Evolutionary conservation across 53 echinoderm and acorn worm species (phyloP).

Genomic region (Paracentrotus lividus): DNA sequence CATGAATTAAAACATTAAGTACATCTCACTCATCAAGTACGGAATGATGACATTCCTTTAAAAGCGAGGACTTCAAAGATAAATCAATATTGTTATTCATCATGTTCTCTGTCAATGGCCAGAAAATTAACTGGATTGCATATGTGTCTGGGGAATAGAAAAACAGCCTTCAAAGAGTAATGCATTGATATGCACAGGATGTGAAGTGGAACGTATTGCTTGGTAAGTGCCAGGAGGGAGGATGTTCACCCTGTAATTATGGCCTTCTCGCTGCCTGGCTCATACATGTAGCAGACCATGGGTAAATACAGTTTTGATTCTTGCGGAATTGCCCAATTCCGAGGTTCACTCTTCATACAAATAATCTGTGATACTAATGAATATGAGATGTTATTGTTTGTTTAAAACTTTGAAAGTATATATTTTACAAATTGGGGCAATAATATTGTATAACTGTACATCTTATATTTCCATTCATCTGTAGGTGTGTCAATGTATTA

Average conservation of each 20-base stretch:
- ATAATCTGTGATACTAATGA: neutral
- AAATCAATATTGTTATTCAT: neutral
- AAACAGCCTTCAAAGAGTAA: too few relatives aligned
- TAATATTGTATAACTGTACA: constrained; percentile 39
- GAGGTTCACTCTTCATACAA: neutral
- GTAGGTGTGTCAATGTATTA: neutral
- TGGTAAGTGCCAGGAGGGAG: neutral
- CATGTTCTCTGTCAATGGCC: neutral
- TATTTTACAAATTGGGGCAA: constrained; percentile 43
- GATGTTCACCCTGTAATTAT: too few relatives aligned
- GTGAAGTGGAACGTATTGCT: neutral
- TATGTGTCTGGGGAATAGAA: too few relatives aligned
- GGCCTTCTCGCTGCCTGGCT: too few relatives aligned
- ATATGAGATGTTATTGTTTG: neutral
- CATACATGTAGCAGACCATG: too few relatives aligned
- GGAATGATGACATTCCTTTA: neutral
- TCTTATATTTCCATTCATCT: neutral
- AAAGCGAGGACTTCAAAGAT: neutral
- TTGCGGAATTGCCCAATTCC: neutral
- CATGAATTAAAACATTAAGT: neutral
- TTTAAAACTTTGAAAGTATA: constrained; percentile 27
- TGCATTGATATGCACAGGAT: too few relatives aligned
- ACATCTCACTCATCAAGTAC: neutral
- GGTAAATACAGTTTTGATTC: too few relatives aligned
- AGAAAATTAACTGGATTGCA: neutral